Conservation (phyloP, 2,888 invertebrate species). For the Psococerastis gibbosa region DNA sequence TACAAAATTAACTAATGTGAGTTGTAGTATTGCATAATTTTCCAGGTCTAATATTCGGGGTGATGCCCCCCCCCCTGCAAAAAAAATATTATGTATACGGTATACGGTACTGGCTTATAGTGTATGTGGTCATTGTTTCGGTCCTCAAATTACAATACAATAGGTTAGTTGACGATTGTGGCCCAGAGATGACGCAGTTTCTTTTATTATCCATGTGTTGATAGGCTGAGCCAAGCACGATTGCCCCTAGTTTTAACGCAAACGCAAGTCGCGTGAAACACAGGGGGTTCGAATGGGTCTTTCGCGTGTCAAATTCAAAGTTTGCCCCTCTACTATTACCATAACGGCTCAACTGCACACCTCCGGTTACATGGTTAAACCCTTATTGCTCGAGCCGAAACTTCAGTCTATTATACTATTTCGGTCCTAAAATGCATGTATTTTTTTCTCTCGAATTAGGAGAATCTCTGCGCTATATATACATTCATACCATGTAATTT, state of each 20-base stretch:
- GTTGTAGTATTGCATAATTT: too few species aligned
- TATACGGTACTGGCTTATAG: too few species aligned
- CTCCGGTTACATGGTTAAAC: neutral
- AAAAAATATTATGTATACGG: too few species aligned
- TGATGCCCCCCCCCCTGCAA: too few species aligned
- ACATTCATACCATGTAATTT: too few species aligned
- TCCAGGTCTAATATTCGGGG: too few species aligned
- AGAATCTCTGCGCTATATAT: neutral
- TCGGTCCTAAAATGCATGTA: neutral
- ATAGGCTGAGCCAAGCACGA: neutral
- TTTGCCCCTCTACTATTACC: neutral
- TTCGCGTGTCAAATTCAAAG: conserved; percentile 8
- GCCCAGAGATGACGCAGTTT: too few species aligned
- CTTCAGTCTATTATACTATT: neutral
- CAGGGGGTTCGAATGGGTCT: conserved; percentile 1
- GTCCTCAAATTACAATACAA: too few species aligned
- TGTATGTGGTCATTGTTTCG: too few species aligned
- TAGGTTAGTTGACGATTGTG: too few species aligned
- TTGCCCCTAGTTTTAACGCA: neutral
- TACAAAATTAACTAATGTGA: too few species aligned
- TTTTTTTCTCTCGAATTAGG: neutral
- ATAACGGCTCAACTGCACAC: neutral
- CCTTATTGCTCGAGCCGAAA: neutral
- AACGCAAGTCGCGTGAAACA: neutral
- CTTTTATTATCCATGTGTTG: neutral